Conservation (phyloP, 2,113 vertebrate genomes). For the Aegithalos caudatus region DNA sequence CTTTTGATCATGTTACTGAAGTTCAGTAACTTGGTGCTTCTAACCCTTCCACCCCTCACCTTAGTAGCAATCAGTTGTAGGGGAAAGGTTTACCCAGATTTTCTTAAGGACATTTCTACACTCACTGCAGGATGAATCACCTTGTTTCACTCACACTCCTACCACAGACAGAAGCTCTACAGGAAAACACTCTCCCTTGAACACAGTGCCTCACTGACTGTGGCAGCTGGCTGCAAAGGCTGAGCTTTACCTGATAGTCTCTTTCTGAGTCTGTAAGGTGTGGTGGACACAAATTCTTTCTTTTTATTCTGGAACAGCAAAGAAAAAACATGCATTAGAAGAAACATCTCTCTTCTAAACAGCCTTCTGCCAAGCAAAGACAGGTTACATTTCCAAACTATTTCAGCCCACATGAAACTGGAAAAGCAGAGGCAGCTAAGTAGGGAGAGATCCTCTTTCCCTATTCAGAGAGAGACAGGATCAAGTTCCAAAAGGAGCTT, state of each 20-base stretch:
- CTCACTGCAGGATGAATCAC: not conserved
- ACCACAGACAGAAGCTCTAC: not conserved
- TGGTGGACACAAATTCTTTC: slow-evolving; percentile 83
- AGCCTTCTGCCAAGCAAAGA: not conserved
- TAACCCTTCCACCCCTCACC: not conserved
- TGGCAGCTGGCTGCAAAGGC: not conserved
- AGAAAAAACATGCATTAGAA: not conserved
- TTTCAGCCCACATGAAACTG: not conserved
- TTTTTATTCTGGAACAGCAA: slow-evolving; percentile 76
- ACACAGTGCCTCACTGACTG: not conserved
- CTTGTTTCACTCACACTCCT: not conserved
- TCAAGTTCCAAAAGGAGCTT: not conserved
- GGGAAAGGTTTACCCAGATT: not conserved
- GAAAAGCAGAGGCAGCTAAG: not conserved
- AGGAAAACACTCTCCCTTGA: not conserved
- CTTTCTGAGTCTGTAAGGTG: slow-evolving; percentile 84
- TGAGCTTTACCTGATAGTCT: slow-evolving; percentile 82
- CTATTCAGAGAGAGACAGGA: not conserved
- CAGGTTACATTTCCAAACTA: not conserved
- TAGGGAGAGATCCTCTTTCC: not conserved
- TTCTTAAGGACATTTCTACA: not conserved
- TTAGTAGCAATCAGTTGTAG: not conserved
- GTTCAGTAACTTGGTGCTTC: not conserved
- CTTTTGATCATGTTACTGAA: not conserved
- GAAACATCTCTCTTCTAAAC: not conserved